Evolutionary conservation across 2,888 invertebrate genomes (phyloP).

Genomic region (Mamestra brassicae): DNA sequence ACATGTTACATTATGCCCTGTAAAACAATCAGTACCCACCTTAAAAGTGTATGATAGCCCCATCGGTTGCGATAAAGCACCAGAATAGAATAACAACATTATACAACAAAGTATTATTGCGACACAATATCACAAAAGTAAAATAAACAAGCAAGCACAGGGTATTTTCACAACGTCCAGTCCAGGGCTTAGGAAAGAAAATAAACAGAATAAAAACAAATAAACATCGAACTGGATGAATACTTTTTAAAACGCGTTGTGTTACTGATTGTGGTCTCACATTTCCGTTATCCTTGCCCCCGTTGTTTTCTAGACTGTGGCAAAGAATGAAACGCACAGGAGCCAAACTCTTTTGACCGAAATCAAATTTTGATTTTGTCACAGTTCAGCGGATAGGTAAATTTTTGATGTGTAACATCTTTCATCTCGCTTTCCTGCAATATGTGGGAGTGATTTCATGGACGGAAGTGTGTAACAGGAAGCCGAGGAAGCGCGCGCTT

Average conservation of each 20-base stretch:
- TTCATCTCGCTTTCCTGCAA: no score
- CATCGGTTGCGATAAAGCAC: no score
- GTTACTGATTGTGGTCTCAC: conserved; percentile 17
- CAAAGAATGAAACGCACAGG: conserved; percentile 14
- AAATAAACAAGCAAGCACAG: conserved; percentile 15
- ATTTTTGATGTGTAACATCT: no score
- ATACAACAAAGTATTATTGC: not conserved
- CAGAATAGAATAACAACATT: not conserved
- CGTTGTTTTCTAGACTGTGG: conserved; percentile 5
- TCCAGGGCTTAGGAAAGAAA: conserved; percentile 25
- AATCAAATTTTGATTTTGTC: no score
- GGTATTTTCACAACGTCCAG: conserved; percentile 19
- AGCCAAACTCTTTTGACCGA: not conserved
- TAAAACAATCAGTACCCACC: no score
- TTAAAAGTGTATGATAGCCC: no score
- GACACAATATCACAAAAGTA: conserved; percentile 3
- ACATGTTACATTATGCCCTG: no score
- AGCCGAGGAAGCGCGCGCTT: no score
- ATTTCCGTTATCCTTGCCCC: conserved; percentile 28
- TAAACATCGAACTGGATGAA: conserved; percentile 42
- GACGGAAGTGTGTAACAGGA: no score
- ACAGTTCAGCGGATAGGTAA: no score
- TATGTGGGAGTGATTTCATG: no score
- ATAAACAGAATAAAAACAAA: conserved; percentile 44
- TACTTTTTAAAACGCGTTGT: conserved; percentile 33